A percentile compares a stretch with the other conserved stretches of the same genome.
phyloP scores from a whole-genome alignment of 2,797 vertebrate genomes.

The Pithecia hirsuta region DNA sequence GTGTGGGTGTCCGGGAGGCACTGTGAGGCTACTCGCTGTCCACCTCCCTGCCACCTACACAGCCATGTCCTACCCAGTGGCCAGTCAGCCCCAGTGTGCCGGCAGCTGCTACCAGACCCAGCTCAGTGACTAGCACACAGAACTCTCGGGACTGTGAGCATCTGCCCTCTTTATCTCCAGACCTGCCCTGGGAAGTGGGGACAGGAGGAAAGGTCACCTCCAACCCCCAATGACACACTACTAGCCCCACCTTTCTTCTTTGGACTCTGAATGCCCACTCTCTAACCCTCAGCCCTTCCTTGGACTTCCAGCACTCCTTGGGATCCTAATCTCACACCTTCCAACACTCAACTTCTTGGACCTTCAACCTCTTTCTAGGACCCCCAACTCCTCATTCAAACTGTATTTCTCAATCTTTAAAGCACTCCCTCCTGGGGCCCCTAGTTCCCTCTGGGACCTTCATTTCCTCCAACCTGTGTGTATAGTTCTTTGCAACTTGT shows the following conservation, averaged over 20 bases:
- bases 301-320: not conserved
- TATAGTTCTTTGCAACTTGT: not conserved
- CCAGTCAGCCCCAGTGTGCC: constrained; percentile 39
- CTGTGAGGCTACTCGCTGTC: constrained; percentile 70
- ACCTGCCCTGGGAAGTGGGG: not conserved
- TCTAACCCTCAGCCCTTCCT: not conserved
- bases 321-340: not conserved
- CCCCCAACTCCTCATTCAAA: not conserved
- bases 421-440: not conserved
- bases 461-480: not conserved
- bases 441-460: not conserved
- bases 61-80: constrained; percentile 64
- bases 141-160: constrained; percentile 62
- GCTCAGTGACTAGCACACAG: constrained; percentile 56
- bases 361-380: not conserved
- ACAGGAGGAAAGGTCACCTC: not conserved
- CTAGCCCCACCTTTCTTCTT: too few species aligned
- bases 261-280: not conserved
- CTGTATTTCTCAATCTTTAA: not conserved
- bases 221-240: not conserved
- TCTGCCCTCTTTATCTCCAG: too few species aligned
- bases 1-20: constrained; percentile 39
- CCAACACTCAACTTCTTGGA: not conserved
- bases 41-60: not conserved
- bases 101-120: constrained; percentile 63